Evolutionary conservation across 2,888 invertebrate species (phyloP), one percentile per base, ranked within the genome.

Genomic region (Formica aserva): DNA sequence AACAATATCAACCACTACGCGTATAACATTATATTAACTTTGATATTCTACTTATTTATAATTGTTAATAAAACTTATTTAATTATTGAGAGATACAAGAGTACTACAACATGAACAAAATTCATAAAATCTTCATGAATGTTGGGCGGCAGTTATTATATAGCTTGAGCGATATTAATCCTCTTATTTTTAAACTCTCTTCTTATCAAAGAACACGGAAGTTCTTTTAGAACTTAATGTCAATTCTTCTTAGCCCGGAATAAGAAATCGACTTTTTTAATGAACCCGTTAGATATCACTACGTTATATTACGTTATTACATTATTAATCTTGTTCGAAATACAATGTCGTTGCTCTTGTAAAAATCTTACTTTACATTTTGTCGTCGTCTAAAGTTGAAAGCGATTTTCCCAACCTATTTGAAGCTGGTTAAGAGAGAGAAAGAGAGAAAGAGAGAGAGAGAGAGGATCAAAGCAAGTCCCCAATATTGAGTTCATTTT

Each of bases 401-500:
- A 80, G 71, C 72, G 71, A 80, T 71, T 80, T 80, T 65, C 32
- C 71, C 71, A 32, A 78, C 71, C 78, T 80, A 80, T 71, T 71
- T 45, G 71, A 32, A 71, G 78, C 78, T 78, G 78, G 60, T 80
- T 80, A 80, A 69, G 11, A 38, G 38, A 38, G 38, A 38, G 38
- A 38, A 2, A 38, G 11, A 45, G 41, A 41, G 13, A 41, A 13
- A 41, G 13, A 41, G 41, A 41, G 3, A 13, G 13, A 45, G 1
- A 45, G 15, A 45, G 1, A 45, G 60, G 78, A 80, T 80, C 78
- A 80, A 80, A 80, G 78, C 78, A 60, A 60, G 78, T 80, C 45
- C 78, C 35, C 78, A 60, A 80, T 80, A 80, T 80, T 80, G 78
- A 80, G 71, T 80, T 71, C 72, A 71, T 80, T 80, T 80, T 71